Evolutionary conservation across 2,113 vertebrate genomes (phyloP).

Genomic region (Okapia johnstoni): DNA sequence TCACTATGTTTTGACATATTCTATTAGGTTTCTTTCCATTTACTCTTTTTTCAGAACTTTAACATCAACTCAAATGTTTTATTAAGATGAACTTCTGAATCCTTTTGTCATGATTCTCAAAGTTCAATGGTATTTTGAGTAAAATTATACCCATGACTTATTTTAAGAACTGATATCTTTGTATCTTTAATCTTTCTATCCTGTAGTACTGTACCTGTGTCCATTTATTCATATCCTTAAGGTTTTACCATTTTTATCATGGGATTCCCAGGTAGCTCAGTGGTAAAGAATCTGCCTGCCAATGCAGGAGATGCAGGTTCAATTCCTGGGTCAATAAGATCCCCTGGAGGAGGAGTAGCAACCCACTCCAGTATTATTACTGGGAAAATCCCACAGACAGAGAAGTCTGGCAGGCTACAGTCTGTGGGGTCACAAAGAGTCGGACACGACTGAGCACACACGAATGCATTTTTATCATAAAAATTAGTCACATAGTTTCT

Average conservation of each 20-base stretch:
- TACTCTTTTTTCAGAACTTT: not conserved
- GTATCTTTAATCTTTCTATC: not conserved
- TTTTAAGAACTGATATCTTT: not conserved
- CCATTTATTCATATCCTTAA: not conserved
- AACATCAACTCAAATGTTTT: not conserved
- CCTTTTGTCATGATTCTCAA: not conserved
- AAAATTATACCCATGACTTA: not conserved
- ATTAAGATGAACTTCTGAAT: not conserved
- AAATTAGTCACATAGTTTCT: not conserved
- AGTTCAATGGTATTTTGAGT: not conserved
- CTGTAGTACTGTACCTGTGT: not conserved
- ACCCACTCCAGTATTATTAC: not conserved
- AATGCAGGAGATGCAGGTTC: not conserved
- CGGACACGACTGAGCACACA: not conserved
- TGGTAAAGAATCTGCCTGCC: not conserved
- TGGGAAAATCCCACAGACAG: not conserved
- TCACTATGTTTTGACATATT: not conserved
- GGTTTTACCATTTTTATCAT: not conserved
- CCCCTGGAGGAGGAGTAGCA: not conserved
- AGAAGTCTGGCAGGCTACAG: not conserved
- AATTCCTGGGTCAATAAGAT: not conserved
- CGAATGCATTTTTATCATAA: not conserved
- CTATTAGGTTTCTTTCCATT: not conserved
- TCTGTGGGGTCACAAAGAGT: not conserved
- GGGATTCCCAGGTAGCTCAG: not conserved